Conservation (phyloP, 2,113 vertebrate genomes). For the Megaleporinus macrocephalus region DNA sequence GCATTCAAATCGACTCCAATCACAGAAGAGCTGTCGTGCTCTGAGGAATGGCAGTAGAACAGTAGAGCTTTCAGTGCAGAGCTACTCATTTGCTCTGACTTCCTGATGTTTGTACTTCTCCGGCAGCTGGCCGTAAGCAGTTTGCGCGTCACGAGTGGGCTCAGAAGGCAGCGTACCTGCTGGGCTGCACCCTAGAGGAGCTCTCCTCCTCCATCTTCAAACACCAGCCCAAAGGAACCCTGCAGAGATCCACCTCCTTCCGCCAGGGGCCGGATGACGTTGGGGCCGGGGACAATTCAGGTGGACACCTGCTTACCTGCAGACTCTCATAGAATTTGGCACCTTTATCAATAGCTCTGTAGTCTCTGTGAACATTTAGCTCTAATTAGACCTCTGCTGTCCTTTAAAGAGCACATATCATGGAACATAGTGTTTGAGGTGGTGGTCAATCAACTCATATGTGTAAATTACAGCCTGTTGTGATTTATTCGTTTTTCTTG, state of each 20-base stretch:
- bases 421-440: too few species aligned
- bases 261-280: constrained; percentile 86
- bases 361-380: too few species aligned
- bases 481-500: too few species aligned
- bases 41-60: neutral
- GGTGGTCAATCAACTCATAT: too few species aligned
- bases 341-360: too few species aligned
- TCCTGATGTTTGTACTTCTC: neutral
- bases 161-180: constrained; percentile 94
- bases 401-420: too few species aligned
- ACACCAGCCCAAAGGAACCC: constrained; percentile 85
- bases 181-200: constrained; percentile 91
- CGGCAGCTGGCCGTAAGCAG: constrained; percentile 85
- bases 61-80: neutral
- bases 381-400: too few species aligned
- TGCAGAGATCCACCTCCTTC: constrained; percentile 92
- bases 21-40: constrained; percentile 1
- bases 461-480: too few species aligned
- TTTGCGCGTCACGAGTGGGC: constrained; percentile 98
- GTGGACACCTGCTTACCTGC: constrained; percentile 55
- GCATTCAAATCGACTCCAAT: neutral
- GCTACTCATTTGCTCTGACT: neutral
- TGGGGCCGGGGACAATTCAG: constrained; percentile 76
- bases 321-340: neutral
- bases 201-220: constrained; percentile 95